Conservation (phyloP, 2,113 vertebrate genomes). For the Dendrocopos noguchii region DNA sequence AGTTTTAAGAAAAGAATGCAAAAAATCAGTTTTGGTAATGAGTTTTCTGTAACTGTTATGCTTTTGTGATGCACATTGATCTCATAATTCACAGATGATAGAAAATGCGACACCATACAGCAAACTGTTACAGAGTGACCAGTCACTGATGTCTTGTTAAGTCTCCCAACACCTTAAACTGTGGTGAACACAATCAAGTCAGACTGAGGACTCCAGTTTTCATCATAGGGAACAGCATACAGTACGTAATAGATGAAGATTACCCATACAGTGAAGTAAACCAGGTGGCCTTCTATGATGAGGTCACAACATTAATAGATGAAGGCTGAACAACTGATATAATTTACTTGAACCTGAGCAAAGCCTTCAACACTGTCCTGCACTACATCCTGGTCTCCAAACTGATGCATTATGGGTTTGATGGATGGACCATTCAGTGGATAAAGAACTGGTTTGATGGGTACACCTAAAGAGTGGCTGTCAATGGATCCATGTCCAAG, state of each 20-base stretch:
- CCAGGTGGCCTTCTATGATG: no score
- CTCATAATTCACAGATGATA: not conserved
- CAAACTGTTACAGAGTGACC: not conserved
- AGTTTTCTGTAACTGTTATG: not conserved
- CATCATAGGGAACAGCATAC: not conserved
- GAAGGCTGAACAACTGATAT: no score
- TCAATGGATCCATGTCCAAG: no score
- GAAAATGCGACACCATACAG: not conserved
- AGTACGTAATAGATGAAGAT: not conserved
- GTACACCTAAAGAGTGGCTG: no score
- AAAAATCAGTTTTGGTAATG: not conserved
- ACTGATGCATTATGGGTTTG: no score
- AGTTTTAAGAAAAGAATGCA: not conserved
- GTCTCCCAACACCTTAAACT: not conserved
- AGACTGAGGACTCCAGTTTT: not conserved
- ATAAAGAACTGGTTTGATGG: no score
- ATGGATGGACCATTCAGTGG: no score
- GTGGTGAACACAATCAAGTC: not conserved
- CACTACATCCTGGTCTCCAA: no score
- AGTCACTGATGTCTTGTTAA: not conserved
- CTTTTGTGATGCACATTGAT: not conserved
- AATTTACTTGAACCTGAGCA: no score
- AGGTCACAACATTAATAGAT: no score
- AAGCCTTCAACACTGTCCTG: no score
- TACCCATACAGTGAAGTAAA: not conserved